A percentile compares a stretch with the other conserved stretches of the same genome.
These are phyloP conservation scores for Alethe diademata DNA, from an alignment of 2,113 vertebrate genomes.

Conservation along the genomic window DNA sequence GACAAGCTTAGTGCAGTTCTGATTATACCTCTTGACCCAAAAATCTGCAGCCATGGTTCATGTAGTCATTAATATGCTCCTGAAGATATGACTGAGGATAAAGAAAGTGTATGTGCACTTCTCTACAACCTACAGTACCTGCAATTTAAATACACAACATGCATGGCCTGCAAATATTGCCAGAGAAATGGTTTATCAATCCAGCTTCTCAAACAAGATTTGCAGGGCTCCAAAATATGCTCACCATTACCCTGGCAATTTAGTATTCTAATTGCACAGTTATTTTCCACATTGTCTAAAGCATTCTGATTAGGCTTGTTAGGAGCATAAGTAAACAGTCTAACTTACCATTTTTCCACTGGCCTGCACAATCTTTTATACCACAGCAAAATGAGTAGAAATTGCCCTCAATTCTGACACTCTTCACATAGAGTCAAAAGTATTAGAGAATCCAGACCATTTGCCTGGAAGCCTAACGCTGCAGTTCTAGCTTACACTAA, in stretches of 20 bases:
- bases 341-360: conserved; percentile 18
- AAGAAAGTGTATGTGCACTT: not conserved
- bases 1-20: not conserved
- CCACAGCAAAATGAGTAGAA: conserved; percentile 4
- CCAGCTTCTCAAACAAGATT: not conserved
- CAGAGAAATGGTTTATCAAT: not conserved
- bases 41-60: not conserved
- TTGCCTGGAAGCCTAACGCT: not conserved
- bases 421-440: not conserved
- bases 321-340: not conserved
- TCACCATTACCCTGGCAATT: not conserved
- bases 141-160: not conserved
- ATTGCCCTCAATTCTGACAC: not conserved
- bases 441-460: not conserved
- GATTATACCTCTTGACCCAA: not conserved
- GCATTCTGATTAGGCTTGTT: not conserved
- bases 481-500: not conserved
- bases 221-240: not conserved
- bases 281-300: conserved; percentile 30
- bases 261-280: not conserved
- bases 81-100: not conserved
- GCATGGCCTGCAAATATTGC: not conserved
- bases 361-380: conserved; percentile 2
- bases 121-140: not conserved
- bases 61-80: not conserved